Conservation (phyloP, 2,888 invertebrate genomes). For the Dryocosmus kuriphilus region DNA sequence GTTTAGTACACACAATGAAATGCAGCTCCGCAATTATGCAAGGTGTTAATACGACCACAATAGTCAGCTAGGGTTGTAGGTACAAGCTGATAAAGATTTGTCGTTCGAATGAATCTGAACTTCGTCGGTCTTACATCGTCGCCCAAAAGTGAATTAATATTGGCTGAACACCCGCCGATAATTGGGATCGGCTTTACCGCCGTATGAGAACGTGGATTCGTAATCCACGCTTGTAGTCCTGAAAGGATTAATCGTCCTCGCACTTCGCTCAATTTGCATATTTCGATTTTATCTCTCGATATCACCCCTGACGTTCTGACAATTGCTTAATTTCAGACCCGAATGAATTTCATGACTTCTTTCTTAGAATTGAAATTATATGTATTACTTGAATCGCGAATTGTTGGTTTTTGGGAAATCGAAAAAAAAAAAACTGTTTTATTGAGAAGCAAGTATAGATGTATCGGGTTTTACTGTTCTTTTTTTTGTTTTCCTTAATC, state of each 20-base stretch:
- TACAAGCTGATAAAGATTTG: conserved; percentile 57
- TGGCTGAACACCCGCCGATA: conserved; percentile 63
- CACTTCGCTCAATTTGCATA: conserved; percentile 59
- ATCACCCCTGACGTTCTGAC: not conserved
- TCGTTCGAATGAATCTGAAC: conserved; percentile 20
- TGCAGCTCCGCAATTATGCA: conserved; percentile 73
- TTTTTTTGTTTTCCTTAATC: too few species aligned
- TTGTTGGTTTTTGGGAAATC: too few species aligned
- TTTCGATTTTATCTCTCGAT: conserved; percentile 56
- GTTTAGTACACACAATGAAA: conserved; percentile 71
- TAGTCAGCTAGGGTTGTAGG: conserved; percentile 64
- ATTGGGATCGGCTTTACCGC: conserved; percentile 65
- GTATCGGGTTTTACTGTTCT: too few species aligned
- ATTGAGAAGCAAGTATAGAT: too few species aligned
- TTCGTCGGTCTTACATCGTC: conserved; percentile 8
- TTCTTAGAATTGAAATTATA: not conserved
- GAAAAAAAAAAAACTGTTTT: too few species aligned
- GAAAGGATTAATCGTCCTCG: conserved; percentile 29
- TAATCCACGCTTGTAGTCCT: conserved; percentile 40
- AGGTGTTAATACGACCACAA: conserved; percentile 77
- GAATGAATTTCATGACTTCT: conserved; percentile 2
- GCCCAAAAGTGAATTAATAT: conserved; percentile 62
- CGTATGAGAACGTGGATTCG: conserved; percentile 57
- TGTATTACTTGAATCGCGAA: not conserved
- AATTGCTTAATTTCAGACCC: not conserved